phyloP scores from a whole-genome alignment of 2,113 vertebrate genomes.

The Mohoua ochrocephala region DNA sequence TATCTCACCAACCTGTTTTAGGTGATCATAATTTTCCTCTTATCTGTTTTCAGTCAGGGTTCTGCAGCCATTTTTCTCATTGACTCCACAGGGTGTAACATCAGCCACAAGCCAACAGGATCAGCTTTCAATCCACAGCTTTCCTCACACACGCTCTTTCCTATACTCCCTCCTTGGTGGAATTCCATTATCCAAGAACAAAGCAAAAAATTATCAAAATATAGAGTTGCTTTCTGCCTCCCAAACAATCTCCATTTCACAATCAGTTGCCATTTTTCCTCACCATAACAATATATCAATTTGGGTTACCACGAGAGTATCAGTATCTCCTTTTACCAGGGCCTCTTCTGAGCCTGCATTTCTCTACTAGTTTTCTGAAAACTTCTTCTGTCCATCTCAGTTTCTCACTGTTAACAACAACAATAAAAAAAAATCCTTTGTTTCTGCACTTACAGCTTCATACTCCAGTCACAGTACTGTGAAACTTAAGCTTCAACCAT shows the following conservation, averaged over 20 bases:
- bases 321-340: background rate
- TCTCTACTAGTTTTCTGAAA: background rate
- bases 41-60: background rate
- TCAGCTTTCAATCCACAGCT: background rate
- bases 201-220: background rate
- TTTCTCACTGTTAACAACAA: background rate
- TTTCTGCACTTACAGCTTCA: background rate
- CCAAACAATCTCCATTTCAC: background rate
- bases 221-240: background rate
- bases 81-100: background rate
- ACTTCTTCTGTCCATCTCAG: background rate
- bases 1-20: background rate
- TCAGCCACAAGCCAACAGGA: background rate
- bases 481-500: background rate
- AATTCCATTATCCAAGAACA: background rate
- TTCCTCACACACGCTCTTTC: background rate
- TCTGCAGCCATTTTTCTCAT: background rate
- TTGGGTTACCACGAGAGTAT: background rate
- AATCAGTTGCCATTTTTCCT: background rate
- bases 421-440: background rate
- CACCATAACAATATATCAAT: fast-evolving
- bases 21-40: background rate
- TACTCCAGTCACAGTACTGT: background rate
- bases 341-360: background rate
- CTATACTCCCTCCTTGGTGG: background rate